Base-by-base conservation (phyloP, 2,888 invertebrate species). In the Quadriops clusia region DNA sequence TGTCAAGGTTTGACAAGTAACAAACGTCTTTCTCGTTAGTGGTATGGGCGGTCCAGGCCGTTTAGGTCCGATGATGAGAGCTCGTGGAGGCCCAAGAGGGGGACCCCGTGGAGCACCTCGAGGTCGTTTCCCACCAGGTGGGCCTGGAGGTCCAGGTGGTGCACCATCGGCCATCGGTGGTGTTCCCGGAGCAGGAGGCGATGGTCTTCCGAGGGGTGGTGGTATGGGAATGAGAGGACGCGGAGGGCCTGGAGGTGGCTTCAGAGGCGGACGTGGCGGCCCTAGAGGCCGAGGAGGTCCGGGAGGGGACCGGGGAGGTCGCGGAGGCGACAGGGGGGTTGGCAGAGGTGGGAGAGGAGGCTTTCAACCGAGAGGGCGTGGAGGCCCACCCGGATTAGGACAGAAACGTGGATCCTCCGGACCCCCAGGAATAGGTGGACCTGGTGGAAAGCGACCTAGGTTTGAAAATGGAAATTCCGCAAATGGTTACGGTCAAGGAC, bases 11-110 rank as follows among this genome's bases (percentile, higher is more conserved):
- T n/a, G n/a, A n/a, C n/a, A n/a, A n/a, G n/a, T n/a, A n/a, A n/a
- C n/a, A n/a, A n/a, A n/a, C n/a, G n/a, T n/a, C n/a, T n/a, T n/a
- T n/a, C n/a, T n/a, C n/a, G n/a, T n/a, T n/a, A n/a, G 40, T 16
- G 40, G 40, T 8, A 37, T 36, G 3, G 38, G 38, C 21, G 38
- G 38, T 17, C 32, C 29, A 16, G 38, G 38, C 10, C 37, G 40
- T 23, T 37, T 37, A 17, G 40, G 40, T 6, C 40, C 38, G 10
- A 40, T 40, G 38, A 40, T 40, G 40, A 23, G 40, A 5, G 40
- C 38, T 10, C 36, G 40, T 8, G 37, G 37, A 10, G 38, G 38
- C 15, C 38, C 36, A 18, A 33, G 40, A 8, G 39, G 39, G 6
- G 40, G 36, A 12, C 31, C 28, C 4, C 34, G 40, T 7, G 40